Conservation (phyloP, 1,140 invertebrate genomes). For the Drosophila kohkoa region DNA sequence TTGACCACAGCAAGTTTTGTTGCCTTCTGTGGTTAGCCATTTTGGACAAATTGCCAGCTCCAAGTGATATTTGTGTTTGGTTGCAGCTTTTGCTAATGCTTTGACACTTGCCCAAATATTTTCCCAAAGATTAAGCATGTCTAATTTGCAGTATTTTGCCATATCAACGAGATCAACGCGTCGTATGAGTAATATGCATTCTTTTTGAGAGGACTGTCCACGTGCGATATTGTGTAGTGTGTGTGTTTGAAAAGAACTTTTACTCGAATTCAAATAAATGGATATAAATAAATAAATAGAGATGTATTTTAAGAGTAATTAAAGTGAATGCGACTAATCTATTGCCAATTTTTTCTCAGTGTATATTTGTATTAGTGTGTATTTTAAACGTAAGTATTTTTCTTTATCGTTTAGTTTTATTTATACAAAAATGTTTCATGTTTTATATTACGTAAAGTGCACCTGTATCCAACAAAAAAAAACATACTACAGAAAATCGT, state of each 20-base stretch:
- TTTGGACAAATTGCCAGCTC: conserved; percentile 18
- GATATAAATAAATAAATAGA: conserved; percentile 35
- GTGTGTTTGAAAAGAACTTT: not conserved
- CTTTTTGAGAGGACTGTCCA: not conserved
- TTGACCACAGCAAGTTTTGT: conserved; percentile 34
- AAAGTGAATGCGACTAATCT: conserved; percentile 77
- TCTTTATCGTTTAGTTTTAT: conserved; percentile 55
- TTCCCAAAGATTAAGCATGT: conserved; percentile 8
- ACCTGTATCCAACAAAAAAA: conserved; percentile 42
- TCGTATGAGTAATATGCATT: not conserved
- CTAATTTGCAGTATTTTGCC: not conserved
- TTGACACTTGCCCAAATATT: conserved; percentile 32
- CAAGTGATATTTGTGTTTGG: conserved; percentile 24
- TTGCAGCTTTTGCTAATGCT: conserved; percentile 17
- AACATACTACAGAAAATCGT: conserved; percentile 55
- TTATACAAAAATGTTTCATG: conserved; percentile 66
- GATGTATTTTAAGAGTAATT: conserved; percentile 9
- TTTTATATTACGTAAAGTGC: conserved; percentile 63
- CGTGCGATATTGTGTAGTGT: not conserved
- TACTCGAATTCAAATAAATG: conserved; percentile 14
- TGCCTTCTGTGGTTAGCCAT: conserved; percentile 20
- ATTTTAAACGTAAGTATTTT: conserved; percentile 53
- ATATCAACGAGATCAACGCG: not conserved
- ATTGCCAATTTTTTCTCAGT: conserved; percentile 85
- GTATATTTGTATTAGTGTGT: conserved; percentile 82